Evolutionary conservation across 1,140 invertebrate genomes (phyloP).

Genomic region (Orchesella cincta): DNA sequence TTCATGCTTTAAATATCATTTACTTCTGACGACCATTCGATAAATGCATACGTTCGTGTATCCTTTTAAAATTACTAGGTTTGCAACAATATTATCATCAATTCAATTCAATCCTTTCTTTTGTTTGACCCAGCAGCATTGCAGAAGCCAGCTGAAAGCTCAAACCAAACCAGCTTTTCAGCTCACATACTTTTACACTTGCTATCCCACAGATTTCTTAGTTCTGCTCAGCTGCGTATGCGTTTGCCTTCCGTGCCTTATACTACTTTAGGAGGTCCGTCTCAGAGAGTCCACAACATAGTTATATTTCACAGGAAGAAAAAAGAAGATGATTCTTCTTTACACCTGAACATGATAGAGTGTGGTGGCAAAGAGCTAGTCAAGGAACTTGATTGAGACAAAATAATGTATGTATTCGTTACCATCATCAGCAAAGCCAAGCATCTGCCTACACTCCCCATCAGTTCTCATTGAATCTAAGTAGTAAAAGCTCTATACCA

Average conservation of each 20-base stretch:
- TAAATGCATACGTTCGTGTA: background rate
- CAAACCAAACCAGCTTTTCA: background rate
- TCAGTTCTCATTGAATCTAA: too few relatives aligned
- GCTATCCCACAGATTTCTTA: background rate
- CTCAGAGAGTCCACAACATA: background rate
- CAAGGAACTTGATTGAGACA: constrained; percentile 6
- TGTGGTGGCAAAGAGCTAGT: constrained; percentile 2
- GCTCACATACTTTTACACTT: background rate
- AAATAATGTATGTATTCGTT: too few relatives aligned
- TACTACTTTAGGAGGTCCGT: background rate
- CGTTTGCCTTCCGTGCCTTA: background rate
- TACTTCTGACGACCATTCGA: too few relatives aligned
- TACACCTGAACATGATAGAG: constrained; percentile 10
- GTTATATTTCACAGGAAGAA: background rate
- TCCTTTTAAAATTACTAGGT: background rate
- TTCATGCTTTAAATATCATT: background rate
- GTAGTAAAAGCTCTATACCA: too few relatives aligned
- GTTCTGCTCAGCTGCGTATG: background rate
- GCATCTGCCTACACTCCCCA: too few relatives aligned
- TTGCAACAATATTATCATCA: background rate
- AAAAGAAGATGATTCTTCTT: background rate
- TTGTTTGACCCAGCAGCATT: background rate
- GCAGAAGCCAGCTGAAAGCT: background rate
- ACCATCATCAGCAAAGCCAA: too few relatives aligned
- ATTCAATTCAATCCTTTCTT: background rate